Evolutionary conservation across 2,113 vertebrate genomes (phyloP), one percentile per base, ranked within the genome.

Genomic region (Promerops cafer): DNA sequence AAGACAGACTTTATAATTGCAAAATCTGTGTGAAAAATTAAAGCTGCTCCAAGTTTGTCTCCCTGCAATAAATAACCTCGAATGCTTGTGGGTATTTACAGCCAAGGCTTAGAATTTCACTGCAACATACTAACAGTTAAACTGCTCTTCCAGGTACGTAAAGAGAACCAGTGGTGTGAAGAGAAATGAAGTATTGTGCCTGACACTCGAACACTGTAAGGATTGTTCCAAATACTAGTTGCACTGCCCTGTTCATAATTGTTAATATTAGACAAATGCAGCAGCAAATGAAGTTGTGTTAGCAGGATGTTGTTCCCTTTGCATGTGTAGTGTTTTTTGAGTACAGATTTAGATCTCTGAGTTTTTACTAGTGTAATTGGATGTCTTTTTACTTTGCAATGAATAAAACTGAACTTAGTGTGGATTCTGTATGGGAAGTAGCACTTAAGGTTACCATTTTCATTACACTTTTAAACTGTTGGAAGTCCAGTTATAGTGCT

Each of bases 141-240:
- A 66, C 54, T 63, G 16, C n/a, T 44, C 60, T 97, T 97, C 24
- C 96, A 99, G 99, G 99, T 99, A 98, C 99, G 99, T 98, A 99
- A 99, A 98, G 99, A 99, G 98, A 99, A 99, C 98, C 99, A 99
- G 98, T 99, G 99, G 99, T 99, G 99, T 97, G 99, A 99, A 99
- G 99, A 99, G 96, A 99, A 99, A 97, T 99, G 97, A 98, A 97
- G 91, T 23, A 70, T 96, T 94, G 89, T 97, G 98, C 97, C 98
- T 97, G 97, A 98, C 97, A 98, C 98, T 98, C 94, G 72, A 98
- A 98, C 98, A 98, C 98, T 98, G 98, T 98, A 98, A 98, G 98
- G 98, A 98, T 98, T 97, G 98, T 98, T 98, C 98, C 97, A 97
- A 97, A 98, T 98, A 98, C 98, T 99, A 99, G 98, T 99, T 99